phyloP scores from a whole-genome alignment of 1,140 invertebrate species.

The Coenobita brevimanus region DNA sequence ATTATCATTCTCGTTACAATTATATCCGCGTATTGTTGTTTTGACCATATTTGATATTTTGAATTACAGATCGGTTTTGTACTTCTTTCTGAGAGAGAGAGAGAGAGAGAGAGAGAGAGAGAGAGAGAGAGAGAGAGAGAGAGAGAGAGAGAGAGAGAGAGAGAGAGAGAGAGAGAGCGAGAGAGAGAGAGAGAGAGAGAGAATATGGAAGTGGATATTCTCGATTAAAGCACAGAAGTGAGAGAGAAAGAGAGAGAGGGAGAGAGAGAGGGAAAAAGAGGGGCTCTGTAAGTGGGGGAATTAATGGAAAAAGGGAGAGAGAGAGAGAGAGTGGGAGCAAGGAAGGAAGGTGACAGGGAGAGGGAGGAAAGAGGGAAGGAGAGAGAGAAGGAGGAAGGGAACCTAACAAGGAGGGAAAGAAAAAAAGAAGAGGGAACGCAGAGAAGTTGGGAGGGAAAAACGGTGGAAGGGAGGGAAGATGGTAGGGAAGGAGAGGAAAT shows the following conservation, averaged over 20 bases:
- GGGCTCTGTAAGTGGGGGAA: constrained; percentile 56
- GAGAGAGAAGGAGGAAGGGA: constrained; percentile 22
- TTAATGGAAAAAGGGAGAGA: constrained; percentile 57
- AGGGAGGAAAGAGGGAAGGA: constrained; percentile 25
- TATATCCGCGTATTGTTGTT: too few species aligned
- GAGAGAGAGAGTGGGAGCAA: constrained; percentile 33
- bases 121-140: constrained; percentile 41
- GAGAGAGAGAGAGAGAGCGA: too few species aligned
- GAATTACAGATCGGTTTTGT: too few species aligned
- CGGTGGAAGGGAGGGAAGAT: too few species aligned
- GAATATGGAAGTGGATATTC: constrained; percentile 62
- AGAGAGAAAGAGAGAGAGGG: too few species aligned
- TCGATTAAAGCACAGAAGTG: constrained; percentile 58
- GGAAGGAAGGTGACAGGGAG: background rate
- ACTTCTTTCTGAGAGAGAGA: constrained; percentile 49
- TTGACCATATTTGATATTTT: too few species aligned
- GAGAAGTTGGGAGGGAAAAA: constrained; percentile 30
- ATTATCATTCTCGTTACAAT: too few species aligned
- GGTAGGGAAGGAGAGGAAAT: too few species aligned
- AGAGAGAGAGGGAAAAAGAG: constrained; percentile 42
- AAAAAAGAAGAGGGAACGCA: constrained; percentile 34
- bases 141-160: constrained; percentile 32
- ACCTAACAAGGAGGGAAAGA: constrained; percentile 12
- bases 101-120: constrained; percentile 31
- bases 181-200: too few species aligned